phyloP scores from a whole-genome alignment of 1,140 invertebrate species.

The Drosophila arawakana region DNA sequence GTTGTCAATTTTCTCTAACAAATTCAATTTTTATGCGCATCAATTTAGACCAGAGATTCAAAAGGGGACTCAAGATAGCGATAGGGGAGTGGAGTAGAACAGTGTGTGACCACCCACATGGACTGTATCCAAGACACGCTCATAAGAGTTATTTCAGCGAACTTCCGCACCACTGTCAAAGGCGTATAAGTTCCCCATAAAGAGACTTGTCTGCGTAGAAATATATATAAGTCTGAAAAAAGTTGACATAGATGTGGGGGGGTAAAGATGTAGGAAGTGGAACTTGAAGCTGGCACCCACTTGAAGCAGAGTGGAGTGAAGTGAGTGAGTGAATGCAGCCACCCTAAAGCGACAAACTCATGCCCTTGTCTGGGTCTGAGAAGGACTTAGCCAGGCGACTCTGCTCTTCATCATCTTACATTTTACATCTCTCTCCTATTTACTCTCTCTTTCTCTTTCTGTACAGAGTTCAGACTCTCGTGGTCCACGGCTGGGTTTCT shows the following conservation, averaged over 20 bases:
- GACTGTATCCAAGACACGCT: slow-evolving; percentile 3
- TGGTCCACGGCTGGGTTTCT: slow-evolving; percentile 23
- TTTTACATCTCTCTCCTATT: neutral
- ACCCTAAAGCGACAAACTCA: slow-evolving; percentile 33
- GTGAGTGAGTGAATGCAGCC: slow-evolving; percentile 25
- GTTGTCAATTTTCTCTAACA: slow-evolving; percentile 53
- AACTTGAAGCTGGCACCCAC: slow-evolving; percentile 51
- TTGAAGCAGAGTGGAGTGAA: slow-evolving; percentile 20
- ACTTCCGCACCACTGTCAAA: slow-evolving; percentile 1
- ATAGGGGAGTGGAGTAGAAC: neutral
- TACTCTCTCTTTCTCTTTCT: neutral
- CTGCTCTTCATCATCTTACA: slow-evolving; percentile 39
- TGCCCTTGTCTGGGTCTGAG: slow-evolving; percentile 4
- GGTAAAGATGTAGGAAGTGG: neutral
- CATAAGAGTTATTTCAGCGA: slow-evolving; percentile 16
- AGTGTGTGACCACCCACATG: slow-evolving; percentile 11
- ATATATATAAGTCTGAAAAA: slow-evolving; percentile 2
- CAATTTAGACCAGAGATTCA: slow-evolving; percentile 43
- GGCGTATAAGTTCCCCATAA: neutral
- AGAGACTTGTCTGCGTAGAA: slow-evolving; percentile 2
- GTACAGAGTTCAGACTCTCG: neutral
- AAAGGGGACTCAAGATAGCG: slow-evolving; percentile 8
- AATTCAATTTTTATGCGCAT: slow-evolving; percentile 57
- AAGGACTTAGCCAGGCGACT: slow-evolving; percentile 23
- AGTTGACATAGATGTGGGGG: neutral